A percentile compares a stretch with the other conserved stretches of the same genome.
phyloP scores from a whole-genome alignment of 1,140 invertebrate genomes.

The Venustaconcha ellipsiformis region DNA sequence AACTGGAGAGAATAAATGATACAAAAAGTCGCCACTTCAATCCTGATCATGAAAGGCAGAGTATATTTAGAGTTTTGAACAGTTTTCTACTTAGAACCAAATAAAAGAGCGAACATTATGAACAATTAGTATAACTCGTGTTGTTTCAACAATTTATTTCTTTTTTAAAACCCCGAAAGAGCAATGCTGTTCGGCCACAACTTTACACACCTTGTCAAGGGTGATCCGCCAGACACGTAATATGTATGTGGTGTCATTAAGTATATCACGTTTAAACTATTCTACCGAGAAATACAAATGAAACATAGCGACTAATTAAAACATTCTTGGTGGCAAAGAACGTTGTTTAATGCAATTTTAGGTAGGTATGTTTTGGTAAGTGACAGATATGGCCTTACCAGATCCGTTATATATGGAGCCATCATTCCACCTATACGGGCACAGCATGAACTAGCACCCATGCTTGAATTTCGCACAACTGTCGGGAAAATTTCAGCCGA shows the following conservation, averaged over 20 bases:
- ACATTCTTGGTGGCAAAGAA: not conserved
- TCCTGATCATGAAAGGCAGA: too few relatives aligned
- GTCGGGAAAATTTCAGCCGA: slow-evolving; percentile 89
- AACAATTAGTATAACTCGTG: too few relatives aligned
- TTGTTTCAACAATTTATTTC: too few relatives aligned
- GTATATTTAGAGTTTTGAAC: too few relatives aligned
- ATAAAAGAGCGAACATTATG: too few relatives aligned
- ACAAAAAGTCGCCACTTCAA: too few relatives aligned
- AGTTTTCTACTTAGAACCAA: too few relatives aligned
- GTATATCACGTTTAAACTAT: too few relatives aligned
- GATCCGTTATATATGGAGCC: slow-evolving; percentile 72
- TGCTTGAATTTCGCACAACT: slow-evolving; percentile 82
- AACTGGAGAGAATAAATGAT: too few relatives aligned
- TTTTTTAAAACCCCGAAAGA: too few relatives aligned
- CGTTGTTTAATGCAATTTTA: not conserved
- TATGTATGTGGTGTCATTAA: not conserved
- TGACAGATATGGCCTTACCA: slow-evolving; percentile 30
- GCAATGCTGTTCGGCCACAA: too few relatives aligned
- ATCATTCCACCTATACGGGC: slow-evolving; percentile 83
- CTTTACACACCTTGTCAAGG: too few relatives aligned
- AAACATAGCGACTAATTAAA: not conserved
- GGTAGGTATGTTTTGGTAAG: not conserved
- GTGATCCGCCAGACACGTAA: not conserved
- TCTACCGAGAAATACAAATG: not conserved
- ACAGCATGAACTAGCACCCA: slow-evolving; percentile 83